Percentiles rank a stretch among this genome's conserved stretches.
Evolutionary conservation across 1,140 invertebrate species (phyloP).

Genomic region (Maniola jurtina): DNA sequence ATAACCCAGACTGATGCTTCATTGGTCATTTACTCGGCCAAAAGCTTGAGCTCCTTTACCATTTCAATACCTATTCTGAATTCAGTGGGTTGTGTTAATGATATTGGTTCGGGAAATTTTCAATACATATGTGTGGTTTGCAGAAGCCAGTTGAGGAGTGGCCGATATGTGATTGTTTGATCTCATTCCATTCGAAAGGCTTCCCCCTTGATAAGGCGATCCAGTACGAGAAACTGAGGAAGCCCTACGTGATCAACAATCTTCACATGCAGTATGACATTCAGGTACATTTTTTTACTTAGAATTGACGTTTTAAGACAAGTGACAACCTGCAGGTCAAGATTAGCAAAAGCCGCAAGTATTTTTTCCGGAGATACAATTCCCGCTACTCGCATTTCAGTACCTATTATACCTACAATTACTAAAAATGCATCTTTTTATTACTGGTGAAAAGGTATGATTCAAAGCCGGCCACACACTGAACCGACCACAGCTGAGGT

Average conservation of each 20-base stretch:
- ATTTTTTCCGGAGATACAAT: no score
- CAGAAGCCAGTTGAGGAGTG: slow-evolving; percentile 98
- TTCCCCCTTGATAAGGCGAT: slow-evolving; percentile 99
- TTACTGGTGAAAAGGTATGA: no score
- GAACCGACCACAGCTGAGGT: no score
- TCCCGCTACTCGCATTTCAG: no score
- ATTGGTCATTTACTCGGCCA: no score
- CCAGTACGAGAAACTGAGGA: slow-evolving; percentile 94
- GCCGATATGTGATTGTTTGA: slow-evolving; percentile 98
- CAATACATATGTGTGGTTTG: slow-evolving; percentile 31
- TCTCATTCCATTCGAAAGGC: slow-evolving; percentile 99
- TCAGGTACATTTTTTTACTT: slow-evolving; percentile 80
- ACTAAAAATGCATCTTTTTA: no score
- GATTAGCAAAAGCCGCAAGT: no score
- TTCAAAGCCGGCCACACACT: no score
- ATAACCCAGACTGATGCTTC: no score
- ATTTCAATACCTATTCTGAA: no score
- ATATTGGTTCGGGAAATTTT: slow-evolving; percentile 8
- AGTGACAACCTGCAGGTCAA: background rate
- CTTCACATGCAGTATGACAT: slow-evolving; percentile 99
- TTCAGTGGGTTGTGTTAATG: background rate
- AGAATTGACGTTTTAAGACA: slow-evolving; percentile 6
- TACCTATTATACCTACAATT: no score
- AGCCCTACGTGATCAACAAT: slow-evolving; percentile 99
- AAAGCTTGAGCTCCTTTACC: no score